Conservation (phyloP, 2,113 vertebrate species). For the Glaucidium brasilianum region DNA sequence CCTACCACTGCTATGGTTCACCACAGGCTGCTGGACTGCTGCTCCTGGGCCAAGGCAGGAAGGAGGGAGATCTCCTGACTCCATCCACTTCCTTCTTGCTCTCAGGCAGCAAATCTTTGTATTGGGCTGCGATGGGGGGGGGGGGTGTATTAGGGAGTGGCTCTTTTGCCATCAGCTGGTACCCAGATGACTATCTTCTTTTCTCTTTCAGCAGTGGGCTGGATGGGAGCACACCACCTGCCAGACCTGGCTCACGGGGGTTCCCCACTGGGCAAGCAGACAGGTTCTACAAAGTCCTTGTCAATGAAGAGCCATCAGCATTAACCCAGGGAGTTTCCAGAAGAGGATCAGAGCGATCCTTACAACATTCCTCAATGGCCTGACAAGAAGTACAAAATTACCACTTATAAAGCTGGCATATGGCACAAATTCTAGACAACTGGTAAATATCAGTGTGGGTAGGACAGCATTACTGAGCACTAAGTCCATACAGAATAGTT, state of each 20-base stretch:
- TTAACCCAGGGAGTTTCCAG: not conserved
- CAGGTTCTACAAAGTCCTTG: not conserved
- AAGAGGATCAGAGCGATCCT: not conserved
- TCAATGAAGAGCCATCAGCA: not conserved
- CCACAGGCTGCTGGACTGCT: not conserved
- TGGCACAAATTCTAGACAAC: not conserved
- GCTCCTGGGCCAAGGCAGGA: not conserved
- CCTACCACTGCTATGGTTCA: rapidly evolving
- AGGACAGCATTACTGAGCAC: not conserved
- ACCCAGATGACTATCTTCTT: not conserved
- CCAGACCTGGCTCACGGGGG: not conserved
- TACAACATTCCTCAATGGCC: not conserved
- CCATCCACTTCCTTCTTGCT: not conserved
- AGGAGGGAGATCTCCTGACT: not conserved
- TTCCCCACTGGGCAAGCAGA: not conserved
- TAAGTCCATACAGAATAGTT: not conserved
- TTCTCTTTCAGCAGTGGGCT: not conserved
- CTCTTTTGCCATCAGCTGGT: not conserved
- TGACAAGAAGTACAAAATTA: not conserved
- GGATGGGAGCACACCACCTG: not conserved
- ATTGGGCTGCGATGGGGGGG: too few relatives aligned
- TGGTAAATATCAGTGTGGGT: not conserved
- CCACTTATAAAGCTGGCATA: not conserved
- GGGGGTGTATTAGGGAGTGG: not conserved
- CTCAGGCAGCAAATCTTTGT: not conserved